Base-by-base conservation (phyloP, 2,113 vertebrate species). In the Dryoscopus gambensis region DNA sequence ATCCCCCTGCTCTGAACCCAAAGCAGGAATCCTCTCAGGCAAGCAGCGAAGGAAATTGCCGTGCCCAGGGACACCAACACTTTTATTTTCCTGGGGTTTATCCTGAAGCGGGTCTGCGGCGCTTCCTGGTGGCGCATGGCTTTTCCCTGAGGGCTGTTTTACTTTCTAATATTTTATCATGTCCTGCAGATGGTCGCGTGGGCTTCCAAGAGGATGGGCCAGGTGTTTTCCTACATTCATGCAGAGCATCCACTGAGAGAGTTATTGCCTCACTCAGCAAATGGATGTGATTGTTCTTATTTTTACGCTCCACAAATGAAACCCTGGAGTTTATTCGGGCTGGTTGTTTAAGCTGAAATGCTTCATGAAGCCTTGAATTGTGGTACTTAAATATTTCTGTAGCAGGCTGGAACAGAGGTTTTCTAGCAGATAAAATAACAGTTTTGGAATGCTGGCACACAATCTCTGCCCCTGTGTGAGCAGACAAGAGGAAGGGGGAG, bases 371-470 rank as follows among this genome's bases (percentile, higher is more conserved):
- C 40, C 39, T 53, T 52, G 53, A 52, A 44, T 11, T 68, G 14
- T 55, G 30, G 9, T 9, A 15, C 44, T 64, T 77, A 17, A 44
- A 22, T 49, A 40, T 68, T 79, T 84, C 31, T 15, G 14, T 13
- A 39, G 44, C 28, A 22, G 22, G 39, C 50, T 67, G 52, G 44
- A 67, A 16, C 9, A 40, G 40, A 64, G 35, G 10, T 31, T 90
- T 87, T 53, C 20, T 40, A 27, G 63, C 55, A 24, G 10, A 11
- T 10, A 10, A 64, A 93, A 12, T 39, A 28, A 13, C 17, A 15
- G 4, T 24, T 47, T 2, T 0, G 67, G 35, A 35, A 24, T 3
- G 28, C 9, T 39, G 64, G 42, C 28, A 15, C 0, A 0, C 0
- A 6, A 4, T 1, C 42, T 62, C 37, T 84, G 37, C 17, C 35